Evolutionary conservation across 2,113 vertebrate species (phyloP).

Genomic region (Sclerurus mexicanus): DNA sequence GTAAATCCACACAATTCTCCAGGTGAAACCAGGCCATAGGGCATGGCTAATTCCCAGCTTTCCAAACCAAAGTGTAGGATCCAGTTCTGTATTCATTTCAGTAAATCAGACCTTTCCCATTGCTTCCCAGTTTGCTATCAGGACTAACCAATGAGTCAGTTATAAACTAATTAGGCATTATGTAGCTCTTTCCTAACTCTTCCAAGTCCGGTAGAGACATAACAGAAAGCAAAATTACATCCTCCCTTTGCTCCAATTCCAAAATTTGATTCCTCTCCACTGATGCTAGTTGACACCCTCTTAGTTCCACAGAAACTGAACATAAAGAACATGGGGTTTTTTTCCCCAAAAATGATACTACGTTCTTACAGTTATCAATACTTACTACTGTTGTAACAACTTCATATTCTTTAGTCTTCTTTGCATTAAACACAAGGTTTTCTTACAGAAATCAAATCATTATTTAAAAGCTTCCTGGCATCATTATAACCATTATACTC

Average conservation of each 20-base stretch:
- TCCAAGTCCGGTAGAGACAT: rapidly evolving
- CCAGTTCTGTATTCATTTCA: not conserved
- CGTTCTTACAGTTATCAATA: not conserved
- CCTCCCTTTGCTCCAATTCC: not conserved
- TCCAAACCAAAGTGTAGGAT: not conserved
- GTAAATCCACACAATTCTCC: too few relatives aligned
- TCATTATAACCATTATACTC: not conserved
- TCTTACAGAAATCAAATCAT: not conserved
- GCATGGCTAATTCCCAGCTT: too few relatives aligned
- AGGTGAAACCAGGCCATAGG: too few relatives aligned
- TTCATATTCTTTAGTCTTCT: not conserved
- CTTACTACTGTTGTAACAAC: not conserved
- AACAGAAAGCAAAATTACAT: not conserved
- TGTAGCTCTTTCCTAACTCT: not conserved
- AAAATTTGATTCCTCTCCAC: not conserved
- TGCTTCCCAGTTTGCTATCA: too few relatives aligned
- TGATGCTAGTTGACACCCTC: not conserved
- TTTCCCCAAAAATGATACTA: rapidly evolving
- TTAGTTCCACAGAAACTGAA: not conserved
- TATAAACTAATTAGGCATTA: not conserved
- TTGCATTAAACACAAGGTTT: not conserved
- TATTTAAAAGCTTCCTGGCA: not conserved
- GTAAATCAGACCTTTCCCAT: not conserved
- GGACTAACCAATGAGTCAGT: not conserved
- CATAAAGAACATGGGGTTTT: not conserved